Evolutionary conservation across 1,140 invertebrate genomes (phyloP), one percentile per base, ranked within the genome.

Genomic region (Mercenaria mercenaria): DNA sequence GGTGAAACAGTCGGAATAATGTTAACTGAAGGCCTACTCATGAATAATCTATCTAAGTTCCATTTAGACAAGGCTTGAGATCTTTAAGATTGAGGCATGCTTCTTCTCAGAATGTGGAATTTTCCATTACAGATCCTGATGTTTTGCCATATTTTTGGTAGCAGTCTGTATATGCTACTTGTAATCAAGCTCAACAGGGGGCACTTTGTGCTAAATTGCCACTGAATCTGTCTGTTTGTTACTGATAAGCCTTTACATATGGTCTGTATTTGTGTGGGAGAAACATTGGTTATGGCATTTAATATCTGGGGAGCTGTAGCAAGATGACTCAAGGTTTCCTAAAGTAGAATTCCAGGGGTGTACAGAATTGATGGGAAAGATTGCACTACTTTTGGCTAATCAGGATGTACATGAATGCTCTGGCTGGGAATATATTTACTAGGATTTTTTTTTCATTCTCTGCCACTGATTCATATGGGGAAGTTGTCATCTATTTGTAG

Each of bases 131-230:
- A 15, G 41, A 29, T 39, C 47, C 76, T 79, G 76, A 79, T 52
- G 76, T 79, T 79, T 79, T 79, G 76, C 76, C 76, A 79, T 79
- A 79, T 79, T 79, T 79, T 79, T 79, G 76, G 76, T 6, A 79
- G 76, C 43, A 52, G 43, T 79, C 76, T 79, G 76, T 79, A 79
- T 79, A 26, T 79, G 76, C 18, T 79, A 56, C 26, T 15, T 34
- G 76, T 79, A 76, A 76, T 52, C n/a, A 76, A 23, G 10, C 39
- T 29, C 72, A 50, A 34, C 47, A 79, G 47, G 76, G 47, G 76
- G 76, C n/a, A 20, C 29, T 50, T 37, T 29, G 11, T 56, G 76
- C 56, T 37, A 41, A 79, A 37, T 79, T 50, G 47, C 76, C 47
- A 39, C 76, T 56, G 76, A 23, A 79, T 77, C 26, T 26, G 34